Evolutionary conservation across 2,888 invertebrate species (phyloP).

Genomic region (Physocephala rufipes): DNA sequence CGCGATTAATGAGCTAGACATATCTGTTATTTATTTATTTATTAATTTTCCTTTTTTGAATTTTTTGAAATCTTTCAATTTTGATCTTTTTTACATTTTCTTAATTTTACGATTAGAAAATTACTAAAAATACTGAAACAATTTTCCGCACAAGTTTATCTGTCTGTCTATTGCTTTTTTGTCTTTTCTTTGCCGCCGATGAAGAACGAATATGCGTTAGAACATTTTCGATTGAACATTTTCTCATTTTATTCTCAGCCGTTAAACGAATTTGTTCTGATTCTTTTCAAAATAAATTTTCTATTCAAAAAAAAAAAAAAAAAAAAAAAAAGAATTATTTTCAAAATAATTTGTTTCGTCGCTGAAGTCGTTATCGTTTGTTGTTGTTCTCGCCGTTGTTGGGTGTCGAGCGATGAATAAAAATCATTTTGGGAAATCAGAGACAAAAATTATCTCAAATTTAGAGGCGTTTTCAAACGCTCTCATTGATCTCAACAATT

Average conservation of each 20-base stretch:
- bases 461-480: neutral
- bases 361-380: too few species aligned
- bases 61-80: constrained; percentile 23
- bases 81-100: constrained; percentile 6
- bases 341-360: constrained; percentile 26
- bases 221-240: constrained; percentile 46
- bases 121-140: neutral
- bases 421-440: neutral
- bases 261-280: constrained; percentile 23
- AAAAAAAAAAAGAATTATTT: constrained; percentile 22
- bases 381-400: constrained; percentile 25
- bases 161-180: too few species aligned
- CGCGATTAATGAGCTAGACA: constrained; percentile 45
- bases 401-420: constrained; percentile 1
- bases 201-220: constrained; percentile 45
- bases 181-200: constrained; percentile 20
- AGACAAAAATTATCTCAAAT: neutral
- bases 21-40: constrained; percentile 37
- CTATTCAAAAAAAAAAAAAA: too few species aligned
- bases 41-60: too few species aligned
- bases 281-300: constrained; percentile 13
- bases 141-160: neutral
- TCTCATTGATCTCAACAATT: too few species aligned
- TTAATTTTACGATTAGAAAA: neutral
- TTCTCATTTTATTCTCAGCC: constrained; percentile 12